A percentile compares a stretch with the other conserved stretches of the same genome.
These are phyloP conservation scores for Montipora capricornis DNA, from an alignment of 64 coral and sea anemone genomes.

Conservation along the genomic window DNA sequence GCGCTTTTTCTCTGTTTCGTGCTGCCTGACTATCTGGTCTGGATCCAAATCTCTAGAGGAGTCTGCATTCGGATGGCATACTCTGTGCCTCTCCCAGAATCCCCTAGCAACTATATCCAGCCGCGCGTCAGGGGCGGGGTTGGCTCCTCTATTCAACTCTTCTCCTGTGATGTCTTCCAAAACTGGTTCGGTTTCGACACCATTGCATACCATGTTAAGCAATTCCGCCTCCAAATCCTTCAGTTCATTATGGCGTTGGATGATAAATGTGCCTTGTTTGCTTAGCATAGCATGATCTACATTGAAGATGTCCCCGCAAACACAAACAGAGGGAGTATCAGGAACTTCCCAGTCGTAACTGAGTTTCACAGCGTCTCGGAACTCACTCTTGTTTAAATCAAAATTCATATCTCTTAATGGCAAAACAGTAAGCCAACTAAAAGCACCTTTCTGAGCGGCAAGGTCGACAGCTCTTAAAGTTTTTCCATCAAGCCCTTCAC, in stretches of 20 bases:
- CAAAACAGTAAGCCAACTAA: no score
- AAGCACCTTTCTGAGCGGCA: no score
- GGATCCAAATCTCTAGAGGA: conserved; percentile 5
- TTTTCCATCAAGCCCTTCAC: no score
- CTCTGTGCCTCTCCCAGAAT: not conserved
- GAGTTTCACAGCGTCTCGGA: no score
- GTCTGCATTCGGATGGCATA: conserved; percentile 5
- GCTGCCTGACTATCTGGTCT: conserved; percentile 8
- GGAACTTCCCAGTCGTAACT: no score
- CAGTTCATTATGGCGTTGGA: no score
- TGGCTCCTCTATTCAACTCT: not conserved
- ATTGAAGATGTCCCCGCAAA: not conserved
- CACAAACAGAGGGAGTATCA: no score
- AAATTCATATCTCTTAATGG: no score
- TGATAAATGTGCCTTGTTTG: no score
- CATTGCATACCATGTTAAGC: not conserved
- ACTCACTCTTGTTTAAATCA: no score
- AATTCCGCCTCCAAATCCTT: not conserved
- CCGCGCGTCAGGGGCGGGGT: not conserved
- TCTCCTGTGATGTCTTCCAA: not conserved
- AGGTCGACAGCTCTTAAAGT: no score
- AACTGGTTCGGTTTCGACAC: not conserved
- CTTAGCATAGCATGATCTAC: not conserved
- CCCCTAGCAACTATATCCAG: not conserved
- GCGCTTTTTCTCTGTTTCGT: conserved; percentile 21